Base-by-base conservation (phyloP, 2,113 vertebrate genomes). In the Stegastes partitus region DNA sequence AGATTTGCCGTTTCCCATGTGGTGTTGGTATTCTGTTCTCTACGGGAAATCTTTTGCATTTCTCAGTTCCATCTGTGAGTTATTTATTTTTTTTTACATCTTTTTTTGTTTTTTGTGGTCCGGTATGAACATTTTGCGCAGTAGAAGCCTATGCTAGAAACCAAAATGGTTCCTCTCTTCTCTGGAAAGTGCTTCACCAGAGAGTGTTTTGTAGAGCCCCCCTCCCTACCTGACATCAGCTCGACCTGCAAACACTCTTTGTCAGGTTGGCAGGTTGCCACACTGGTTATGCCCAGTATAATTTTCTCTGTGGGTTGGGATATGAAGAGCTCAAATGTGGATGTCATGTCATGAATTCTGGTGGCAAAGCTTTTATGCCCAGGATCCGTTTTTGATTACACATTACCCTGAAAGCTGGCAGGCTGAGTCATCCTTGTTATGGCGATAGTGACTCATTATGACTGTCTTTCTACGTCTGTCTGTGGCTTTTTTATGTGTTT, bases 381-480 rank as follows among this genome's bases (percentile, higher is more conserved):
- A 1, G 28, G 56, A 79, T 76, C 39, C 42, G 26, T 70, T 50
- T n/a, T 3, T 59, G 58, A 80, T 51, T 71, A 11, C 54, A 71
- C 56, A 54, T 65, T 64, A 5, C 37, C 57, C 18, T 57, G 39
- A 59, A 34, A 19, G 21, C n/a, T 70, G 55, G 66, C 51, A 62
- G 64, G 28, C 14, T 57, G 59, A 31, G 21, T 51, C 21, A 19
- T 47, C 67, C 63, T 77, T 83, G 62, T 59, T 49, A 74, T 56
- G 66, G 45, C 66, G 51, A 64, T 77, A 45, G 64, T 19, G 22
- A 66, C 54, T 79, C 68, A 85, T 77, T 53, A 47, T 51, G 11
- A 64, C 0, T 63, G 42, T 31, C n/a, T 72, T 73, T 53, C 51
- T 28, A 55, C 7, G 31, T 34, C 31, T 74, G 53, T 73, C 31